phyloP scores from a whole-genome alignment of 2,113 vertebrate species.

The Alosa alosa region DNA sequence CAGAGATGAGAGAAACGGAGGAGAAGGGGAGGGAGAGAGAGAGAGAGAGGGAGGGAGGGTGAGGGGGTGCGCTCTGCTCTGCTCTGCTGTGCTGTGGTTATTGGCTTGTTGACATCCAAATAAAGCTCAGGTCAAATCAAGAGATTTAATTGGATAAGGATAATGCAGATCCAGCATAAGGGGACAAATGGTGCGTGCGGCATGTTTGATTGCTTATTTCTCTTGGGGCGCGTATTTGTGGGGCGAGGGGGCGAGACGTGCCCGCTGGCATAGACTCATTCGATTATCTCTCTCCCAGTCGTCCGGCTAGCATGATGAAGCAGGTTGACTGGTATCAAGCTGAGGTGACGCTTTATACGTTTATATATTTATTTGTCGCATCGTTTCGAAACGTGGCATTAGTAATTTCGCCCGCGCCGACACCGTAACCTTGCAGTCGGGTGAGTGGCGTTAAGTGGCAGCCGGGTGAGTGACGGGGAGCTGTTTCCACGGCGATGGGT shows the following conservation, averaged over 20 bases:
- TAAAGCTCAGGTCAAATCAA: slow-evolving; percentile 48
- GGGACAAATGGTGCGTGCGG: slow-evolving; percentile 25
- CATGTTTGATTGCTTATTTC: slow-evolving; percentile 17
- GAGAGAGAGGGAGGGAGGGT: neutral
- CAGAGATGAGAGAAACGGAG: no score
- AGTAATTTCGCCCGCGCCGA: slow-evolving; percentile 30
- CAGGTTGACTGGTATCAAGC: neutral
- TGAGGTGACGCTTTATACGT: neutral
- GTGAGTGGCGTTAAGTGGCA: slow-evolving; percentile 36
- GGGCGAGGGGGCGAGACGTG: neutral
- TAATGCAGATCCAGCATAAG: slow-evolving; percentile 43
- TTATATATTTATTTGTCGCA: neutral
- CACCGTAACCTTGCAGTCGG: slow-evolving; percentile 16
- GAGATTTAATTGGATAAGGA: slow-evolving; percentile 58
- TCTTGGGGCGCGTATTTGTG: neutral
- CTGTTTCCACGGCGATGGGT: neutral
- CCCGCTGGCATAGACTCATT: slow-evolving; percentile 32
- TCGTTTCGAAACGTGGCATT: slow-evolving; percentile 41
- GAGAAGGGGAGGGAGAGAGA: neutral
- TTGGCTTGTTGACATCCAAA: slow-evolving; percentile 43
- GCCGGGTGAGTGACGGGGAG: slow-evolving; percentile 17
- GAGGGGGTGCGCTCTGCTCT: neutral
- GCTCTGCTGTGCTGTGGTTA: neutral
- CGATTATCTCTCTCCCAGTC: slow-evolving; percentile 34
- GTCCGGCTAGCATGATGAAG: neutral